These are phyloP conservation scores for Ciconia stormi DNA, from an alignment of 2,113 vertebrate species.

Conservation along the genomic window DNA sequence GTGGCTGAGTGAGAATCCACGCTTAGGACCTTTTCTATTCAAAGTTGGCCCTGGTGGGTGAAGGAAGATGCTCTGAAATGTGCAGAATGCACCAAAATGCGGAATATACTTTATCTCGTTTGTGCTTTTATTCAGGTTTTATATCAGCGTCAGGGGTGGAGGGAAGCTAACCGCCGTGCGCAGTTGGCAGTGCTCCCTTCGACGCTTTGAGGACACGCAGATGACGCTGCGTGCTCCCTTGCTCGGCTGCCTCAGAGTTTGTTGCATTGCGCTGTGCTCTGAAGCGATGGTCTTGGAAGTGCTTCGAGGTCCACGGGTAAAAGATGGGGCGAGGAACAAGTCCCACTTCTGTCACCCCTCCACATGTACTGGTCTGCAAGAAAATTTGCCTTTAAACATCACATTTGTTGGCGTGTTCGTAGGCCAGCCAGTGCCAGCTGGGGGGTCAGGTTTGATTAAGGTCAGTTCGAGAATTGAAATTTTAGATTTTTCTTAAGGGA, in stretches of 20 bases:
- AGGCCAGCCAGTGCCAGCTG: background rate
- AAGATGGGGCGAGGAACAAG: background rate
- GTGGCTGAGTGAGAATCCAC: background rate
- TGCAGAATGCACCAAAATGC: background rate
- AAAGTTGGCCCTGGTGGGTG: accelerated
- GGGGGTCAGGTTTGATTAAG: no score
- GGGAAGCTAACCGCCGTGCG: accelerated
- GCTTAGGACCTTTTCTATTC: background rate
- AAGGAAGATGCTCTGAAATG: background rate
- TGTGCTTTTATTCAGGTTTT: background rate
- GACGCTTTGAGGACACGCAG: accelerated
- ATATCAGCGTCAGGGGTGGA: accelerated
- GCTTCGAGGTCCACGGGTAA: background rate
- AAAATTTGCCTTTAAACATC: background rate
- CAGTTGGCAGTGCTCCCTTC: background rate
- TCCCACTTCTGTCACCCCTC: background rate
- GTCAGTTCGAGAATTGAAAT: background rate
- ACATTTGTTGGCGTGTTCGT: accelerated
- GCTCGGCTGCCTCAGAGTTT: background rate
- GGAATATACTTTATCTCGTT: accelerated
- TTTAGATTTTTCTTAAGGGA: background rate
- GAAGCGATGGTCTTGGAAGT: accelerated
- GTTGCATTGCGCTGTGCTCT: background rate
- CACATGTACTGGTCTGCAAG: accelerated
- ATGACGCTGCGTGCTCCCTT: background rate